phyloP scores from a whole-genome alignment of 2,888 invertebrate species.

The Siphonodentalium dalli region DNA sequence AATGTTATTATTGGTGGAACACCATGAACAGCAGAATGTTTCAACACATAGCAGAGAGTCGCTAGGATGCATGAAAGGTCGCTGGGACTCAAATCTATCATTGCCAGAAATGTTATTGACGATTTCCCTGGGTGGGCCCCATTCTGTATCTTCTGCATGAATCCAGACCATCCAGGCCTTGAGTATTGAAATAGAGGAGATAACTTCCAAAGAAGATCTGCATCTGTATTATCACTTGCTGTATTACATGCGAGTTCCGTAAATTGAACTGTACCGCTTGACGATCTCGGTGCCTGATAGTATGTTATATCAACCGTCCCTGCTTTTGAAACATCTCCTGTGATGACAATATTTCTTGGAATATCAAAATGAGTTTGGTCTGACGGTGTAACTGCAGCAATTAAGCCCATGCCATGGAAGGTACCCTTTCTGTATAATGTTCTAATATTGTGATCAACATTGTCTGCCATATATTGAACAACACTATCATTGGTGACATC shows the following conservation, averaged over 20 bases:
- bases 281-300: slow-evolving; percentile 5
- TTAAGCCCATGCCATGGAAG: slow-evolving; percentile 43
- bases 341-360: slow-evolving; percentile 11
- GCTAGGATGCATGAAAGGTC: slow-evolving; percentile 30
- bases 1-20: slow-evolving; percentile 32
- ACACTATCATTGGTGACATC: slow-evolving; percentile 9
- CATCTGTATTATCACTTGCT: no score
- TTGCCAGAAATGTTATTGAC: slow-evolving; percentile 30
- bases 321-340: slow-evolving; percentile 9
- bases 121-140: slow-evolving; percentile 31
- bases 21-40: slow-evolving; percentile 3
- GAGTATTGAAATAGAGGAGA: no score
- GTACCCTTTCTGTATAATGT: slow-evolving; percentile 37
- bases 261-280: no score
- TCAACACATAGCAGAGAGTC: slow-evolving; percentile 19
- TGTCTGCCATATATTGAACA: slow-evolving; percentile 39
- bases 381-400: slow-evolving; percentile 33
- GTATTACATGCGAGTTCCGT: no score
- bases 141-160: slow-evolving; percentile 29
- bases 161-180: slow-evolving; percentile 30
- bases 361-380: neutral
- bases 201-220: no score
- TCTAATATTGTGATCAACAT: slow-evolving; percentile 39
- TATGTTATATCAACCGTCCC: slow-evolving; percentile 20
- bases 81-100: slow-evolving; percentile 34